Conservation (phyloP, 1,140 invertebrate genomes). For the Hyles vespertilio region DNA sequence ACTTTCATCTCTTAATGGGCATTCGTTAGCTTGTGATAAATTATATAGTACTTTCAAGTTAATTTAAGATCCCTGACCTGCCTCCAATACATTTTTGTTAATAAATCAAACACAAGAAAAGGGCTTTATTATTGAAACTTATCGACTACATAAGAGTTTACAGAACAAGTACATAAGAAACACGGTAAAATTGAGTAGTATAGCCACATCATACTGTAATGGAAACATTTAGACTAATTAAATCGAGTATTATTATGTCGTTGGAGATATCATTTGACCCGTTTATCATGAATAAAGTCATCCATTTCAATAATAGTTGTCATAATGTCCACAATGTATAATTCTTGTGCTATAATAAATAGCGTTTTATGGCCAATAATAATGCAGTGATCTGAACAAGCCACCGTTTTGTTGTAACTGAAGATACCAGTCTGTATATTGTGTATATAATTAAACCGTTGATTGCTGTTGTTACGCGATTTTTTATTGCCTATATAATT, state of each 20-base stretch:
- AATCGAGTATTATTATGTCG: constrained; percentile 66
- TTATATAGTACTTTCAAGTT: too few species aligned
- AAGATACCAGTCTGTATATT: constrained; percentile 12
- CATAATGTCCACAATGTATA: constrained; percentile 56
- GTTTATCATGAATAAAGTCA: constrained; percentile 68
- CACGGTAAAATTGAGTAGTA: constrained; percentile 15
- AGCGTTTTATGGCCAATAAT: constrained; percentile 46
- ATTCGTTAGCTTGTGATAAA: too few species aligned
- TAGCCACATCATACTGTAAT: constrained; percentile 44
- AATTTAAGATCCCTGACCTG: too few species aligned
- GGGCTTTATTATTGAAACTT: constrained; percentile 9
- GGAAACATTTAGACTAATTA: constrained; percentile 69
- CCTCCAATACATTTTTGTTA: neutral
- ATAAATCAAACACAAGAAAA: neutral
- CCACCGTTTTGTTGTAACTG: constrained; percentile 28
- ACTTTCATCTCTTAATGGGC: too few species aligned
- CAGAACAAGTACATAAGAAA: constrained; percentile 10
- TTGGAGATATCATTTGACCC: constrained; percentile 59
- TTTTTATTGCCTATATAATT: neutral
- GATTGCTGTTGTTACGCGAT: constrained; percentile 8
- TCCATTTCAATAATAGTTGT: constrained; percentile 68
- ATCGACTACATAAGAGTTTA: constrained; percentile 15
- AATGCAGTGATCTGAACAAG: constrained; percentile 41
- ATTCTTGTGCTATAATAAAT: constrained; percentile 42
- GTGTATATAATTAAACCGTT: constrained; percentile 38